phyloP scores from a whole-genome alignment of 2,888 invertebrate genomes.

The Erebia ligea region DNA sequence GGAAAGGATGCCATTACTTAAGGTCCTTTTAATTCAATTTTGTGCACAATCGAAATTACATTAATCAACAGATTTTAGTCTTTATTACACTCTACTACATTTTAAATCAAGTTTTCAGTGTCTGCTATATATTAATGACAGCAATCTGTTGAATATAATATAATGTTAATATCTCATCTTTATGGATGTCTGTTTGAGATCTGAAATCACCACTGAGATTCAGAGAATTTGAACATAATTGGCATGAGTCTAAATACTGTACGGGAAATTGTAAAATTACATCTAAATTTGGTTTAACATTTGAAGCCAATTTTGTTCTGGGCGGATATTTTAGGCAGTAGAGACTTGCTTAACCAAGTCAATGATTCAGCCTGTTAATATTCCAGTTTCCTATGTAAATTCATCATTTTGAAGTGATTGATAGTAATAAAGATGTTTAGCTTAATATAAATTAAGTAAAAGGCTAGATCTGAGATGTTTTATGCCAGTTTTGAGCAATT shows the following conservation, averaged over 20 bases:
- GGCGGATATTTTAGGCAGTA: conserved; percentile 23
- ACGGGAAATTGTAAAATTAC: conserved; percentile 11
- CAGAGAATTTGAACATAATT: conserved; percentile 20
- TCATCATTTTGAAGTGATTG: conserved; percentile 33
- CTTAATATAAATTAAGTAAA: conserved; percentile 43
- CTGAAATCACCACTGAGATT: not conserved
- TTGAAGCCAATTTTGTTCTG: conserved; percentile 24
- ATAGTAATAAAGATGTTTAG: conserved; percentile 39
- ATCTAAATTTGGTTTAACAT: conserved; percentile 17
- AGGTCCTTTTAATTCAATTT: not conserved
- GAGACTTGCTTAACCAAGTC: not conserved
- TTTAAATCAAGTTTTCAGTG: not conserved
- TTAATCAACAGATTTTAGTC: conserved; percentile 11
- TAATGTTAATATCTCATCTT: conserved; percentile 1
- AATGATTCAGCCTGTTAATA: conserved; percentile 5
- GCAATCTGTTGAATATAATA: conserved; percentile 5
- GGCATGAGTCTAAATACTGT: conserved; percentile 18
- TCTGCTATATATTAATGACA: not conserved
- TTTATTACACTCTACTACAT: not conserved
- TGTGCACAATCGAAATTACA: not conserved
- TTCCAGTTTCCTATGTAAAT: conserved; percentile 38
- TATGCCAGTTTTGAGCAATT: conserved; percentile 39
- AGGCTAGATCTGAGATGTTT: conserved; percentile 42
- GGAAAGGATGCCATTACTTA: not conserved
- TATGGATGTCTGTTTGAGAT: conserved; percentile 16